Percentiles rank a stretch among this genome's conserved stretches.
phyloP scores from a whole-genome alignment of 1,140 invertebrate genomes.

The Ridgeia piscesae region DNA sequence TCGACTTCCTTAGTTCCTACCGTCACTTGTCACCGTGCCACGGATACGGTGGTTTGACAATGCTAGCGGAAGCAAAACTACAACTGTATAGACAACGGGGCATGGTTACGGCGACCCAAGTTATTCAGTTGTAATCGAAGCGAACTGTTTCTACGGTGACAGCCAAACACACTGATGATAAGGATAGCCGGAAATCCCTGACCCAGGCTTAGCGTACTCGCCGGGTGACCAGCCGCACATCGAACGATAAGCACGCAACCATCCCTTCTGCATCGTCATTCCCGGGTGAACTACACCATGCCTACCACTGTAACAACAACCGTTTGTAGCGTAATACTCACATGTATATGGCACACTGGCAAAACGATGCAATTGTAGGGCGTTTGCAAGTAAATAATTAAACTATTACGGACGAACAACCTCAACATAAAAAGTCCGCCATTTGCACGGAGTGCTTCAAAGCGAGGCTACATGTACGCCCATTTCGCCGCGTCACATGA shows the following conservation, averaged over 20 bases:
- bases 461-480: neutral
- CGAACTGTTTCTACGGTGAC: neutral
- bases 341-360: neutral
- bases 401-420: neutral
- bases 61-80: neutral
- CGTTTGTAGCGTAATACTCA: neutral
- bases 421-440: constrained; percentile 4
- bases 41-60: neutral
- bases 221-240: neutral
- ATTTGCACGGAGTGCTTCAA: neutral
- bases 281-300: neutral
- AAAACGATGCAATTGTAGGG: neutral
- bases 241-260: neutral
- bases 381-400: neutral
- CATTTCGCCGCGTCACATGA: neutral
- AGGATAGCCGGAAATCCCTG: neutral
- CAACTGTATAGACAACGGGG: neutral
- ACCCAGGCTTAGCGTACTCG: neutral
- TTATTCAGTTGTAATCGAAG: neutral
- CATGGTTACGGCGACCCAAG: neutral
- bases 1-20: neutral
- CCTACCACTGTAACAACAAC: neutral
- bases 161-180: neutral
- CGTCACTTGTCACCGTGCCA: neutral
- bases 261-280: neutral